Base-by-base conservation (phyloP, 2,888 invertebrate species). In the Dicycla oo region DNA sequence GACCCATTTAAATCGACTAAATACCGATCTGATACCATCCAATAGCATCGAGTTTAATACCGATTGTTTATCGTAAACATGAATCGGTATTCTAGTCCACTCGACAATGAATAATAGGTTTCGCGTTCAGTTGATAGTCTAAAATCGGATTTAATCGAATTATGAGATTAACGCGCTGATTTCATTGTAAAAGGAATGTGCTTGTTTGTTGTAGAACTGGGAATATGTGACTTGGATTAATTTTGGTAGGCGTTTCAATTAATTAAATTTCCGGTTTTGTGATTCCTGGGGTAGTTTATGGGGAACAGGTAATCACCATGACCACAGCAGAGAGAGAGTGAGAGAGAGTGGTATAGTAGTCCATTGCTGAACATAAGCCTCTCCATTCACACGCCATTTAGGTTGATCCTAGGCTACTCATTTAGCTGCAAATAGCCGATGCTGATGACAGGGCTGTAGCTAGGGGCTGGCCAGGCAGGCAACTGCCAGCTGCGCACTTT, bases 1-100 rank as follows among this genome's bases (percentile, higher is more conserved):
- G 86, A 85, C 86, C 86, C 78, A 82, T 85, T 86, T 86, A 78
- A 83, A 85, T 74, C 77, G 81, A 83, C 72, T 80, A 81, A 82
- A 70, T 77, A 75, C 83, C 82, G 73, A 69, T 49, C 51, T 62
- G 66, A 83, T 75, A 71, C 65, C 70, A 54, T 26, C 54, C 64
- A 68, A 81, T 75, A 72, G 74, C 79, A 82, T 82, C 78, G 85
- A 77, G 80, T 84, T 79, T 78, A 84, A 85, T 84, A 74, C 66
- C 77, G 77, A 86, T 86, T 86, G 82, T 84, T 80, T 86, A 85
- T 84, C 80, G 86, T 71, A 74, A 84, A 78, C 71, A 73, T 53
- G 63, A 66, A 69, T 86, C 78, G 76, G 74, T 83, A 83, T 83
- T 80, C 70, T 66, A 75, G 76, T 47, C 45, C 56, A 80, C 11